Percentiles rank a stretch among this genome's conserved stretches.
phyloP scores from a whole-genome alignment of 1,140 invertebrate species.

The Psix sp. region DNA sequence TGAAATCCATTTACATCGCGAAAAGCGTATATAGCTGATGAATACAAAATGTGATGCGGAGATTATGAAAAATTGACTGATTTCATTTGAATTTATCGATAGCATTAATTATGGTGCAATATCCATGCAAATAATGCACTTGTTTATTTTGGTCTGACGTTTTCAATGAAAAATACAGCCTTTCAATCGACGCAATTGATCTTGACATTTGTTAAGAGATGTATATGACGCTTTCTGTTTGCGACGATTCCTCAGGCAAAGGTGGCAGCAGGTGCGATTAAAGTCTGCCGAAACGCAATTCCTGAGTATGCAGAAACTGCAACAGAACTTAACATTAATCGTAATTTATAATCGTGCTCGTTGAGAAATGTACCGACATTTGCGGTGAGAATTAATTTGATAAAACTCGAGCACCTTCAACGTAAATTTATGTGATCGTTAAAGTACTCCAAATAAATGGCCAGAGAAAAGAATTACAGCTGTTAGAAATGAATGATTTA shows the following conservation, averaged over 20 bases:
- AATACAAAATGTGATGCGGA: conserved; percentile 5
- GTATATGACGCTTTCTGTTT: conserved; percentile 25
- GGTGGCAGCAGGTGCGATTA: conserved; percentile 62
- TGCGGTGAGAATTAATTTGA: conserved; percentile 26
- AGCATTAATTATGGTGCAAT: conserved; percentile 29
- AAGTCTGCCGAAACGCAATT: conserved; percentile 36
- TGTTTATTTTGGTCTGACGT: not conserved
- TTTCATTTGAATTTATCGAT: conserved; percentile 35
- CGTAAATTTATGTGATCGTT: conserved; percentile 23
- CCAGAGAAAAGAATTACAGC: no score
- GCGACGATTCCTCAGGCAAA: conserved; percentile 32
- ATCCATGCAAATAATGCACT: conserved; percentile 3
- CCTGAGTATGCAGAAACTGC: conserved; percentile 21
- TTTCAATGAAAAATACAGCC: conserved; percentile 17
- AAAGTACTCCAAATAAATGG: no score
- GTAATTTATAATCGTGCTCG: conserved; percentile 42
- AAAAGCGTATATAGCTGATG: no score
- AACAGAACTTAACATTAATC: conserved; percentile 47
- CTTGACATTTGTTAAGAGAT: conserved; percentile 21
- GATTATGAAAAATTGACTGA: conserved; percentile 25
- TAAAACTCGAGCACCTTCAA: conserved; percentile 14
- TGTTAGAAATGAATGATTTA: no score
- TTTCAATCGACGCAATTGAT: conserved; percentile 33
- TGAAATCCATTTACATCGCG: conserved; percentile 25
- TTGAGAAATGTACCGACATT: conserved; percentile 28